A percentile compares a stretch with the other conserved stretches of the same genome.
Evolutionary conservation across 2,113 vertebrate genomes (phyloP).

Genomic region (Microtus richardsoni): DNA sequence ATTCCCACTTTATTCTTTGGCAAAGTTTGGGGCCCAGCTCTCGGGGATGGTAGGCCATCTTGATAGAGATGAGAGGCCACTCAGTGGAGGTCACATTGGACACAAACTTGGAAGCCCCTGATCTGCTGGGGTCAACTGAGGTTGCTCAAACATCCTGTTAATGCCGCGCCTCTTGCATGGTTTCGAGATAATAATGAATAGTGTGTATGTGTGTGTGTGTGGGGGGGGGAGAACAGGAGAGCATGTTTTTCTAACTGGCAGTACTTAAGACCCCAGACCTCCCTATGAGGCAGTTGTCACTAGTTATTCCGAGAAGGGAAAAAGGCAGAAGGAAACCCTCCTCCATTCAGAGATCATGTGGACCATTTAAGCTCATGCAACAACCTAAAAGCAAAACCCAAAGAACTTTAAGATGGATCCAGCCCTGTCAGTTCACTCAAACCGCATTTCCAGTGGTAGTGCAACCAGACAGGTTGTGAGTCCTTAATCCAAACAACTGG

Average conservation of each 20-base stretch:
- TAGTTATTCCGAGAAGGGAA: not conserved
- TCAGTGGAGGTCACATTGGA: not conserved
- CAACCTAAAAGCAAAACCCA: not conserved
- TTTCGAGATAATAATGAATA: not conserved
- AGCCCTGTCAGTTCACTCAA: not conserved
- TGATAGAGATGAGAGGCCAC: not conserved
- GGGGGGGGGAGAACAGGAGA: not conserved
- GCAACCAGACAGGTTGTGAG: not conserved
- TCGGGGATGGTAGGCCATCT: not conserved
- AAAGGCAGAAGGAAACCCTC: not conserved
- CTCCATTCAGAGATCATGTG: not conserved
- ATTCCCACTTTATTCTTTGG: not conserved
- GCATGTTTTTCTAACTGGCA: not conserved
- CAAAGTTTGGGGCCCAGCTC: not conserved
- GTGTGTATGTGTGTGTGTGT: too few relatives aligned
- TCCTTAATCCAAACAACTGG: not conserved
- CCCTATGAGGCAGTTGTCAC: not conserved
- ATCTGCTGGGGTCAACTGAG: not conserved
- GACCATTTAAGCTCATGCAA: not conserved
- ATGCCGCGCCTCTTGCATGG: fast-evolving
- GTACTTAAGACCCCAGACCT: not conserved
- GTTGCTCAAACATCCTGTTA: not conserved
- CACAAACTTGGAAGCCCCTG: not conserved
- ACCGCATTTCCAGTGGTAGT: not conserved
- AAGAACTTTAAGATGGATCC: not conserved